Evolutionary conservation across 2,113 vertebrate species (phyloP), one percentile per base, ranked within the genome.

Genomic region (Paracanthobrama guichenoti): DNA sequence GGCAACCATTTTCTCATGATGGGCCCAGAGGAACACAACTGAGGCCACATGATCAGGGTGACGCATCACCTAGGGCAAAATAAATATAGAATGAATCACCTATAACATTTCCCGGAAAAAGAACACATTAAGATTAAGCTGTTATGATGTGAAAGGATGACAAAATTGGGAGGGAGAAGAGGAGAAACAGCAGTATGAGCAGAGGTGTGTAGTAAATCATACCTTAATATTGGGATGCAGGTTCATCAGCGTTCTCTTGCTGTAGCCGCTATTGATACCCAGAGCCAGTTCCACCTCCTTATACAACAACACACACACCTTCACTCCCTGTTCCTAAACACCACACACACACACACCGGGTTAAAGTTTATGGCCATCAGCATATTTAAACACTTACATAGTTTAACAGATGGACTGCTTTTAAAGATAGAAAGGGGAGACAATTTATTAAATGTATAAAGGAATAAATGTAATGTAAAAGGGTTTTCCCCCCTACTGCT

Each of bases 151-250:
- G 22, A 44, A 64, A 3, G 16, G 11, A 26, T 20, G 4, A 42
- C 20, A 59, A 59, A 59, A 42, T 55, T 78, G 55, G 11, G 22
- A 16, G 35, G 31, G 22, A 57, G 22, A 12, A 55, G 18, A 60
- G 55, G 22, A 78, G 31, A 39, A 39, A 39, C 39, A 60, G 75
- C 55, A 44, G 31, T 39, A 64, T n/a, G 10, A 16, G 22, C 42
- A 3, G 28, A 18, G 46, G 9, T 18, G 62, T 66, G 8, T 39
- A 79, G 35, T 78, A 42, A 35, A 20, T 67, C 39, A 85, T 28
- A 97, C 97, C 96, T 96, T 97, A 88, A 98, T 94, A 90, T 98
- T 96, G 55, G 95, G 94, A 57, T 98, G 95, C 86, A 96, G 91
- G n/a, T 95, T 89, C 95, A 95, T 95, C 2, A 98, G 92, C 0